Percentiles rank a stretch among this genome's conserved stretches.
Evolutionary conservation across 2,113 vertebrate species (phyloP).

Genomic region (Melanerpes aurifrons): DNA sequence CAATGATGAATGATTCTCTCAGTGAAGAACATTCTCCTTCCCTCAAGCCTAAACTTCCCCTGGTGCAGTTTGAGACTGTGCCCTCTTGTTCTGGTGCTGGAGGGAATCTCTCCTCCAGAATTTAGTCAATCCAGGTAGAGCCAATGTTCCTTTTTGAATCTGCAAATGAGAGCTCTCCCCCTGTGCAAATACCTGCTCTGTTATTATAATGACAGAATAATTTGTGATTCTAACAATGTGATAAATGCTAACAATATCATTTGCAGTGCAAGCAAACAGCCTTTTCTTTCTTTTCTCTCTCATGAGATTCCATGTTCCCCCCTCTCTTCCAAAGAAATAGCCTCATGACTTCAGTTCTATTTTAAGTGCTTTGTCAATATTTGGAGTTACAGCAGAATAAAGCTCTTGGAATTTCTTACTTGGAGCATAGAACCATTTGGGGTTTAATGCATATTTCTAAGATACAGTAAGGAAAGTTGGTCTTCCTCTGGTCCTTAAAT

Average conservation of each 20-base stretch:
- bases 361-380: background rate
- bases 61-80: too few species aligned
- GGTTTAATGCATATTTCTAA: background rate
- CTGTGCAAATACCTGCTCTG: background rate
- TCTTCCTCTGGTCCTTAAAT: constrained; percentile 46
- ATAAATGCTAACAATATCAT: too few species aligned
- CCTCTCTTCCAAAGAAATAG: fast-evolving
- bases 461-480: background rate
- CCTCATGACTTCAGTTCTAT: background rate
- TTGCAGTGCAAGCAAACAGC: background rate
- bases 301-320: background rate
- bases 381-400: background rate
- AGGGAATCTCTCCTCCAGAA: background rate
- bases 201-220: too few species aligned
- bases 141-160: background rate
- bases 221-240: too few species aligned
- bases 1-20: too few species aligned
- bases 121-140: background rate
- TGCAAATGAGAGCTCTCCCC: background rate
- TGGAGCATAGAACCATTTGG: background rate
- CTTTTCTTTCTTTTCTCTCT: background rate
- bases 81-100: background rate
- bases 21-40: too few species aligned
- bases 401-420: background rate
- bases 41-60: too few species aligned